Conservation (phyloP, 1,140 invertebrate genomes). For the Odontomachus brunneus region DNA sequence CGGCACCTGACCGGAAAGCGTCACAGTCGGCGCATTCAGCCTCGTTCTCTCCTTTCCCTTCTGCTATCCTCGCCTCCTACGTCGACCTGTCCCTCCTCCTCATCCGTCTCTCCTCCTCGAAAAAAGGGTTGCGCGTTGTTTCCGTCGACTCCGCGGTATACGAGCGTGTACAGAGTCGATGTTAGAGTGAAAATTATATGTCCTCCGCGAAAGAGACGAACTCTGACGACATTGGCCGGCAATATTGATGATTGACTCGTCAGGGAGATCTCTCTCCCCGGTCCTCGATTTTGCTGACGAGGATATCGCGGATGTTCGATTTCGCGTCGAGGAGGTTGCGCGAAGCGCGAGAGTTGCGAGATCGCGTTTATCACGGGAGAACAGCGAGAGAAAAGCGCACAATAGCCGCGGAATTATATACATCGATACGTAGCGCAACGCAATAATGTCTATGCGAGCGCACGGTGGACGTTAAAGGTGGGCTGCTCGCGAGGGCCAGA, state of each 20-base stretch:
- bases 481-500: constrained; percentile 14
- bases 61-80: constrained; percentile 64
- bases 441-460: constrained; percentile 46
- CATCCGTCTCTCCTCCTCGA: constrained; percentile 38
- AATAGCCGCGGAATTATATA: background rate
- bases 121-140: constrained; percentile 65
- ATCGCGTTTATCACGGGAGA: constrained; percentile 1
- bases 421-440: constrained; percentile 4
- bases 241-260: background rate
- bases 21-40: constrained; percentile 83
- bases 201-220: no score
- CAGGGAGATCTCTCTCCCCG: background rate
- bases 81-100: constrained; percentile 50
- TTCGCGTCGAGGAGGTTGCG: background rate
- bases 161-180: no score
- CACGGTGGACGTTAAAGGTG: constrained; percentile 44
- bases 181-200: background rate
- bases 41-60: constrained; percentile 79
- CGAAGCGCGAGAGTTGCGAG: constrained; percentile 9
- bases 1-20: constrained; percentile 84
- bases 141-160: no score
- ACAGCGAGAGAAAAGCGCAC: background rate
- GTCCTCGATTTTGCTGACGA: background rate
- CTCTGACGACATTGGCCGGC: background rate
- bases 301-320: background rate